Percentiles rank a stretch among this genome's conserved stretches.
Evolutionary conservation across 2,113 vertebrate genomes (phyloP).

Genomic region (Capricornis sumatraensis): DNA sequence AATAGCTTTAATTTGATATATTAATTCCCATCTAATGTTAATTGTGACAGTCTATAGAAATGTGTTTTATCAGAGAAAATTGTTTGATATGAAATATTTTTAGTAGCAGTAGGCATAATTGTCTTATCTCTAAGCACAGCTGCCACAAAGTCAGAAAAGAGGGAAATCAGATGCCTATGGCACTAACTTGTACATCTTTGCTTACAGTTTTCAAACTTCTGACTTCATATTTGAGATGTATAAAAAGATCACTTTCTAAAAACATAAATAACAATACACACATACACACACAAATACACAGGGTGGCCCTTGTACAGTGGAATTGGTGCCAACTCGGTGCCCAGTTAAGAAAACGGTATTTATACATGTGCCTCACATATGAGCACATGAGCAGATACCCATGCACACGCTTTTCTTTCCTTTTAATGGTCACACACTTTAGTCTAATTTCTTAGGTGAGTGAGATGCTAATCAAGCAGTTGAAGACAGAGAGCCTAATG

Average conservation of each 20-base stretch:
- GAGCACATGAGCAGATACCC: neutral
- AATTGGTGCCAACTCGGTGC: neutral
- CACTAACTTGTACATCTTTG: neutral
- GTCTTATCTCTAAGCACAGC: neutral
- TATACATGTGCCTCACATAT: neutral
- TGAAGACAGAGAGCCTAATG: slow-evolving; percentile 77
- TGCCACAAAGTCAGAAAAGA: neutral
- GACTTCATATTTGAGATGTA: neutral
- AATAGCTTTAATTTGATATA: neutral
- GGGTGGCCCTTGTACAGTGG: neutral
- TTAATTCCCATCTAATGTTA: slow-evolving; percentile 7
- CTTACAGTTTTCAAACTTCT: neutral
- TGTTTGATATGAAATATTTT: slow-evolving; percentile 29
- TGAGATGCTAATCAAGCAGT: slow-evolving; percentile 84
- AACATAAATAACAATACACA: neutral
- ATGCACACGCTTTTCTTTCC: neutral
- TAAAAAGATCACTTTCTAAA: neutral
- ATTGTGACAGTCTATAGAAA: slow-evolving; percentile 7
- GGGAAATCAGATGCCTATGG: neutral
- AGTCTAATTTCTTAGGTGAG: slow-evolving; percentile 84
- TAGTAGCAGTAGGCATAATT: neutral
- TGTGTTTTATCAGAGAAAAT: slow-evolving; percentile 4
- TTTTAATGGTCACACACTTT: slow-evolving; percentile 62
- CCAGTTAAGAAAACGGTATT: neutral
- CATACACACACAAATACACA: neutral